These are phyloP conservation scores for Pterophyllum scalare DNA, from an alignment of 2,113 vertebrate species.

Conservation along the genomic window DNA sequence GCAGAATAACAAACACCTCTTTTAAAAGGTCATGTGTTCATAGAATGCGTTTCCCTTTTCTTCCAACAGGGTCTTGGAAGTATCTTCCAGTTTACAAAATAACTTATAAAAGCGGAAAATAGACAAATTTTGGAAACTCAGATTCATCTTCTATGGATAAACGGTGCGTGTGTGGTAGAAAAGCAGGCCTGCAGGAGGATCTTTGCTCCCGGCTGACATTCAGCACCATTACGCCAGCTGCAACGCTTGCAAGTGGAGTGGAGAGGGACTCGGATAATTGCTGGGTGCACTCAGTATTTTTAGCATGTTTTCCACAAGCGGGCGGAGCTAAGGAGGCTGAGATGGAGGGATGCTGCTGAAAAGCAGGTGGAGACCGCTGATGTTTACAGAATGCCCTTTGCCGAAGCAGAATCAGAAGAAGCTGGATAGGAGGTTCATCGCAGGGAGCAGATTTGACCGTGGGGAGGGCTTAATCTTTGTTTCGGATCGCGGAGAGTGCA, in stretches of 20 bases:
- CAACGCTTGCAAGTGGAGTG: background rate
- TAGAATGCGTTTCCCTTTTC: fast-evolving
- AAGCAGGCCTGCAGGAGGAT: background rate
- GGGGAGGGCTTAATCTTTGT: background rate
- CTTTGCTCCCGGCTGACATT: background rate
- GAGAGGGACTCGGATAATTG: constrained; percentile 28
- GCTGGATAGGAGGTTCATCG: background rate
- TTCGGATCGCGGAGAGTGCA: background rate
- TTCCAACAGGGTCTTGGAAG: fast-evolving
- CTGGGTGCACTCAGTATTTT: constrained; percentile 43
- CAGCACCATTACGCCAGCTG: constrained; percentile 2
- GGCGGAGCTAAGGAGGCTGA: constrained; percentile 71
- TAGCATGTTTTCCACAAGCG: constrained; percentile 39
- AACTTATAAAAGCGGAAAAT: background rate
- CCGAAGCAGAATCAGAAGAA: background rate
- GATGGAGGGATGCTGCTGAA: constrained; percentile 65
- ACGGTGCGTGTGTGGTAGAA: background rate
- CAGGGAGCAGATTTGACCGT: background rate
- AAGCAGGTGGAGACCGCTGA: constrained; percentile 72
- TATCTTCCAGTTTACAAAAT: background rate
- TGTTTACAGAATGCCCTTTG: constrained; percentile 42
- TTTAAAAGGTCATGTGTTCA: background rate
- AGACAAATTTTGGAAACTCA: fast-evolving
- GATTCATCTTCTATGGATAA: background rate
- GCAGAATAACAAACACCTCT: background rate